Conservation (phyloP, 2,113 vertebrate genomes). For the Prunella fulvescens region DNA sequence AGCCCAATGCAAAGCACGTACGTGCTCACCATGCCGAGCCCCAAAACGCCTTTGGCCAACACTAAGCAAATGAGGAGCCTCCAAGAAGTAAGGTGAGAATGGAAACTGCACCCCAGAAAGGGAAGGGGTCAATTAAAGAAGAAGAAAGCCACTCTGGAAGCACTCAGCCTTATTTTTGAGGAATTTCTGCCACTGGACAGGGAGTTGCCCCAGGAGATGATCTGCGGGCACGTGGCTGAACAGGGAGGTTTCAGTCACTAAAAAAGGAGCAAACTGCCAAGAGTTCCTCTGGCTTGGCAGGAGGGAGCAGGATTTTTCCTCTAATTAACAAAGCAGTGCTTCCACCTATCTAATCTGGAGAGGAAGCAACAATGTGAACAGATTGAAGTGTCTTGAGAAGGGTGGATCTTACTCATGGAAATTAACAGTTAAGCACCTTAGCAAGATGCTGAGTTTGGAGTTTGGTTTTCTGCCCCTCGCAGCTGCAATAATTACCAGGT, state of each 20-base stretch:
- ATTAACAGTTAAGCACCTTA: conserved; percentile 46
- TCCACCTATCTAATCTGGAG: conserved; percentile 15
- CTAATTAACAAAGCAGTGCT: conserved; percentile 22
- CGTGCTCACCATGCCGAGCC: not conserved
- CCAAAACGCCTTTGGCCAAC: not conserved
- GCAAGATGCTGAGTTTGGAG: conserved; percentile 23
- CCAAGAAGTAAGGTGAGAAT: not conserved
- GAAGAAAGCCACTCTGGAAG: not conserved
- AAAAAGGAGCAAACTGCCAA: not conserved
- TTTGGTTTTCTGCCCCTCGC: not conserved
- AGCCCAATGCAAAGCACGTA: not conserved
- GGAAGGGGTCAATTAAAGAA: not conserved
- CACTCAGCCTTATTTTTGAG: not conserved
- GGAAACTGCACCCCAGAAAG: not conserved
- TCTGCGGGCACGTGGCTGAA: not conserved
- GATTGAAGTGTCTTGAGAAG: conserved; percentile 22
- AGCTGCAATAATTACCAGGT: conserved; percentile 22
- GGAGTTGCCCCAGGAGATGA: not conserved
- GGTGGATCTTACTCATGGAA: conserved; percentile 12
- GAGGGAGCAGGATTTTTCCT: not conserved
- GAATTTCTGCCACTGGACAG: not conserved
- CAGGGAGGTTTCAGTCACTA: not conserved
- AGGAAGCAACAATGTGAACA: not conserved
- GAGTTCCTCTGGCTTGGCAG: not conserved
- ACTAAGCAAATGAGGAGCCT: not conserved